Conservation (phyloP, 2,113 vertebrate genomes). For the Lipophrys pholis region DNA sequence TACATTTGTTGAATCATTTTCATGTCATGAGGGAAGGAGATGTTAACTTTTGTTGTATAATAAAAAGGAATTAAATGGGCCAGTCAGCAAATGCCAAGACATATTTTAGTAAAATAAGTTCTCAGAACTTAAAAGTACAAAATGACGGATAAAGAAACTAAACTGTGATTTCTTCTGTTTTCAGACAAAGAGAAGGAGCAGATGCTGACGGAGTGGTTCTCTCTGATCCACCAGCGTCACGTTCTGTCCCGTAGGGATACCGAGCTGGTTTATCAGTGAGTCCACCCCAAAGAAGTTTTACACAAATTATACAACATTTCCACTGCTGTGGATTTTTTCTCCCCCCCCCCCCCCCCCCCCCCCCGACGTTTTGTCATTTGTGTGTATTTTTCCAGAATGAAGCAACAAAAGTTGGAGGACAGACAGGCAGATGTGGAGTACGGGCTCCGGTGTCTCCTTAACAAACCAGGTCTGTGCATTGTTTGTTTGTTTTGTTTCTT, state of each 20-base stretch:
- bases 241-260: slow-evolving; percentile 87
- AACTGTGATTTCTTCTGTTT: slow-evolving; percentile 15
- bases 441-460: slow-evolving; percentile 90
- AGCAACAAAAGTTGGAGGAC: slow-evolving; percentile 93
- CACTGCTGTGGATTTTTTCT: no score
- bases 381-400: slow-evolving; percentile 80
- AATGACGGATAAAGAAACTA: no score
- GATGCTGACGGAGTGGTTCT: slow-evolving; percentile 92
- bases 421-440: slow-evolving; percentile 93
- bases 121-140: no score
- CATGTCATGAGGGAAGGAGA: no score
- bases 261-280: slow-evolving; percentile 93
- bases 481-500: not conserved
- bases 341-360: no score
- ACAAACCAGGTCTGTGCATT: slow-evolving; percentile 88
- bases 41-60: no score
- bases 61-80: no score
- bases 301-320: not conserved
- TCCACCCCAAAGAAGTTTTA: not conserved
- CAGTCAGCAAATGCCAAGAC: no score
- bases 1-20: no score
- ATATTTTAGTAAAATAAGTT: no score
- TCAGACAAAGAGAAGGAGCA: slow-evolving; percentile 87
- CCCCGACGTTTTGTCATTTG: not conserved
- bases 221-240: slow-evolving; percentile 90